A percentile compares a stretch with the other conserved stretches of the same genome.
These are phyloP conservation scores for Melinaea marsaeus DNA, from an alignment of 2,888 invertebrate genomes.

Conservation along the genomic window DNA sequence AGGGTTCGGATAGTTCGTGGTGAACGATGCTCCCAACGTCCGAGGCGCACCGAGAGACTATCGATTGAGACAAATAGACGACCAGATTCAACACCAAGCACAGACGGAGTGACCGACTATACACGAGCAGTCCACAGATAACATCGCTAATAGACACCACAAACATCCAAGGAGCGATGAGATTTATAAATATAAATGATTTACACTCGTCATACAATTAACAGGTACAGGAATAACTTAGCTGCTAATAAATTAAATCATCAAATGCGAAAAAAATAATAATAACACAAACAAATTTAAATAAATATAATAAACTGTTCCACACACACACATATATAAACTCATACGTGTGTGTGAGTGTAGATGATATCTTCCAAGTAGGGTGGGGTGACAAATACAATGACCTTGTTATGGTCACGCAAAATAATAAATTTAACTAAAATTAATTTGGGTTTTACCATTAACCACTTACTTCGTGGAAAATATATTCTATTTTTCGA, in stretches of 20 bases:
- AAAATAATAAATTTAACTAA: slow-evolving; percentile 7
- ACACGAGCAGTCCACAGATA: background rate
- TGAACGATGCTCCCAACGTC: slow-evolving; percentile 47
- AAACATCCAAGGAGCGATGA: background rate
- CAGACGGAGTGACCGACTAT: background rate
- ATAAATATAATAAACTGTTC: background rate
- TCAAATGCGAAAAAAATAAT: background rate
- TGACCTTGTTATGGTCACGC: background rate
- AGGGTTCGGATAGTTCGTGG: slow-evolving; percentile 49
- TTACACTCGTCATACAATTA: background rate
- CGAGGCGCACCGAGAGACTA: slow-evolving; percentile 3
- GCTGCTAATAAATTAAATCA: background rate
- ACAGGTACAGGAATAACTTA: background rate
- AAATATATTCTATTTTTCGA: slow-evolving; percentile 8
- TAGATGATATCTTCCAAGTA: too few relatives aligned
- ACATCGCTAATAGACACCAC: background rate
- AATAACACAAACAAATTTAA: background rate
- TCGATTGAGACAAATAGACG: slow-evolving; percentile 2
- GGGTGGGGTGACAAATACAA: too few relatives aligned
- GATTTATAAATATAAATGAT: slow-evolving; percentile 2
- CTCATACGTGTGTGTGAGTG: too few relatives aligned
- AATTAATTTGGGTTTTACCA: slow-evolving; percentile 15
- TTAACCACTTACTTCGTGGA: slow-evolving; percentile 9
- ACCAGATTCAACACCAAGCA: background rate
- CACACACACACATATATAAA: too few relatives aligned